Conservation (phyloP, 2,888 invertebrate genomes). For the Bombylius major region DNA sequence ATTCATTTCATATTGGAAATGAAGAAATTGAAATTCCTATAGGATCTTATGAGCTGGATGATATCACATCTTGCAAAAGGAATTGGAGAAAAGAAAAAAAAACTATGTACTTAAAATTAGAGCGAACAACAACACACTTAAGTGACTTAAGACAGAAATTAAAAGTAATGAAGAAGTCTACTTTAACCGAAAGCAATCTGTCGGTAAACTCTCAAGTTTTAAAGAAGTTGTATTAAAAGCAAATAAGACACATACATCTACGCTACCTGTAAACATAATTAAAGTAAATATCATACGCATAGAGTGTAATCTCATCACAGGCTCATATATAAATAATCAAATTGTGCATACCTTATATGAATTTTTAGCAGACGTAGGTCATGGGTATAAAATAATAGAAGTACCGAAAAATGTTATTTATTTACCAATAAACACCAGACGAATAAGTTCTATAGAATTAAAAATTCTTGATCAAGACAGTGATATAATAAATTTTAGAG, state of each 20-base stretch:
- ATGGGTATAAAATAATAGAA: constrained; percentile 30
- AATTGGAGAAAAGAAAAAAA: not conserved
- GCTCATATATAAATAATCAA: too few relatives aligned
- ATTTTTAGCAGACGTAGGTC: constrained; percentile 23
- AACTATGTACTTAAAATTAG: not conserved
- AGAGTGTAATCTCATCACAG: too few relatives aligned
- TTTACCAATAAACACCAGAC: constrained; percentile 21
- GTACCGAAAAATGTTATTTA: constrained; percentile 25
- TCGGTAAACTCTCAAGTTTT: too few relatives aligned
- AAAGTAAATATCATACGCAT: too few relatives aligned
- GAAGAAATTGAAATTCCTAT: constrained; percentile 19
- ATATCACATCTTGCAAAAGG: constrained; percentile 14
- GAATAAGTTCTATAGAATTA: constrained; percentile 20
- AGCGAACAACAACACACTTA: too few relatives aligned
- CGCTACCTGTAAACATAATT: too few relatives aligned
- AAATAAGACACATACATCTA: too few relatives aligned
- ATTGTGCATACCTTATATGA: constrained; percentile 25
- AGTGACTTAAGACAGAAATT: too few relatives aligned
- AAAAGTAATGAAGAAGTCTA: too few relatives aligned
- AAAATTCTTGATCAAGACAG: constrained; percentile 24
- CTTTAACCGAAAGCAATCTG: too few relatives aligned
- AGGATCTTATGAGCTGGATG: constrained; percentile 25
- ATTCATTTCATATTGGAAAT: constrained; percentile 21
- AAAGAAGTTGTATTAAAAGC: too few relatives aligned
- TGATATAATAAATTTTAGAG: constrained; percentile 23